Evolutionary conservation across 2,113 vertebrate genomes (phyloP), one percentile per base, ranked within the genome.

Genomic region (Chaetodon trifascialis): DNA sequence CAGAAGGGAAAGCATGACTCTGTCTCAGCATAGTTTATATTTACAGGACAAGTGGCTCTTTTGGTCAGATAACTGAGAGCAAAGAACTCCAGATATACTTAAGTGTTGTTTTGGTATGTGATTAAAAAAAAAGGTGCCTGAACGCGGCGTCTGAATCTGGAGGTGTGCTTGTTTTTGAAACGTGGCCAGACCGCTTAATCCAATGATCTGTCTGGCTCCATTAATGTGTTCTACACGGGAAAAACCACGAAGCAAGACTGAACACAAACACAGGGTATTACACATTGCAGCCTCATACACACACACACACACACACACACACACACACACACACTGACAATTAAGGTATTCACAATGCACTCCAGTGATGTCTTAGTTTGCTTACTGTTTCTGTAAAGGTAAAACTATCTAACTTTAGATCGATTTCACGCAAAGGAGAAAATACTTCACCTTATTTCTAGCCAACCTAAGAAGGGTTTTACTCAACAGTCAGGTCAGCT

Each of bases 121-220:
- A 64, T 69, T 6, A 70, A 65, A 70, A 40, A 21, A 70, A 65
- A 70, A 40, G 21, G 42, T 8, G 52, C 7, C 21, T 30, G 42
- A 59, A 69, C 21, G 21, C 11, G 36, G 44, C 1, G 19, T 59
- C 40, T 23, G 30, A 16, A 6, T 46, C 21, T 59, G 23, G 12
- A 81, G n/a, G 16, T 34, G 30, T 65, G 49, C 38, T 55, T 79
- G 71, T 65, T 86, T 66, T 76, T 49, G 14, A 82, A 82, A 89
- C 71, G 73, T 46, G 30, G 46, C 14, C 36, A 79, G 74, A 69
- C 75, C 4, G 23, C 15, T 62, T 86, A 83, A 88, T 85, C 80
- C 76, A 52, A 64, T 76, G 56, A 86, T 83, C 70, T 63, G 42
- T 72, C 21, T 68, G 78, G 65, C 66, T 79, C 42, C n/a, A 12